Percentiles rank a stretch among this genome's conserved stretches.
Evolutionary conservation across 2,888 invertebrate genomes (phyloP).

Genomic region (Scaptomyza caliginosa): DNA sequence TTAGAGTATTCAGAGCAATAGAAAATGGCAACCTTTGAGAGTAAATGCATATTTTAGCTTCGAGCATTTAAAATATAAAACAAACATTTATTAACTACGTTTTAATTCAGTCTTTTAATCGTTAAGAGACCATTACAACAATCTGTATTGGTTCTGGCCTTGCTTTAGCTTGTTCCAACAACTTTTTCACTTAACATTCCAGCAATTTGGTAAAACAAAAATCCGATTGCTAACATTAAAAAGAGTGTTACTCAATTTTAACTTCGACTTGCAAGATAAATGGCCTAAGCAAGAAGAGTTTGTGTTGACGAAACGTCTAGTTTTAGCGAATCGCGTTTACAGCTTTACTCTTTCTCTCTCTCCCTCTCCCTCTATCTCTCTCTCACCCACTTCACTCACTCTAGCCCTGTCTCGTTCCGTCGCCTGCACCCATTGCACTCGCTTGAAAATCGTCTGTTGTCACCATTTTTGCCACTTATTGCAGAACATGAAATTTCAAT

Average conservation of each 20-base stretch:
- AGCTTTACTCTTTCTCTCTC: neutral
- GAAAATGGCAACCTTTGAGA: too few relatives aligned
- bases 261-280: neutral
- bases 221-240: neutral
- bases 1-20: too few relatives aligned
- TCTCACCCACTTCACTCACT: neutral
- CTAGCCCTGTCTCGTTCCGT: neutral
- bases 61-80: too few relatives aligned
- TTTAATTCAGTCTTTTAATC: too few relatives aligned
- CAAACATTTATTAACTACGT: too few relatives aligned
- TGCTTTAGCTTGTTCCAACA: neutral
- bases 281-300: neutral
- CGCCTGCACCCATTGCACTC: neutral
- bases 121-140: too few relatives aligned
- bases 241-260: neutral
- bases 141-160: too few relatives aligned
- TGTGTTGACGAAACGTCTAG: conserved; percentile 4
- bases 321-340: conserved; percentile 35
- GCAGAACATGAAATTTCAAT: conserved; percentile 81
- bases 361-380: neutral
- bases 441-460: conserved; percentile 1
- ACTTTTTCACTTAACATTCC: neutral
- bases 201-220: neutral
- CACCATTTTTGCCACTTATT: conserved; percentile 63
- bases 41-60: too few relatives aligned